These are phyloP conservation scores for Lamellibrachia luymesi DNA, from an alignment of 1,140 invertebrate genomes.

Conservation along the genomic window DNA sequence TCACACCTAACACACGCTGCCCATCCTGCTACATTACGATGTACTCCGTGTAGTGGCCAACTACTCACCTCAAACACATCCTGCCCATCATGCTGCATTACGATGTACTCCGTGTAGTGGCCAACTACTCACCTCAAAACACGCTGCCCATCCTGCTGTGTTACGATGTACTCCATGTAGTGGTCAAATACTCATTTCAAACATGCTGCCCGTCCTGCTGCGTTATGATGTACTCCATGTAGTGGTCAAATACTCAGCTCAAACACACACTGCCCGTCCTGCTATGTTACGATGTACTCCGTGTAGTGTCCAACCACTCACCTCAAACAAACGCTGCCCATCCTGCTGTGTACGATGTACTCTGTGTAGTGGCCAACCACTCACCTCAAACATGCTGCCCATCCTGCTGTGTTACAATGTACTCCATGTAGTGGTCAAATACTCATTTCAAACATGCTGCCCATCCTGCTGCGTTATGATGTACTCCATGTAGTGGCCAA, in stretches of 20 bases:
- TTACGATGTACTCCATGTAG: too few relatives aligned
- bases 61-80: slow-evolving; percentile 62
- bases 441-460: not conserved
- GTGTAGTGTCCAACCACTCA: slow-evolving; percentile 60
- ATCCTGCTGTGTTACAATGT: slow-evolving; percentile 59
- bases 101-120: slow-evolving; percentile 63
- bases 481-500: too few relatives aligned
- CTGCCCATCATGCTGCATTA: slow-evolving; percentile 56
- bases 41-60: not conserved
- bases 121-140: slow-evolving; percentile 39
- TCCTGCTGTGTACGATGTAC: too few relatives aligned
- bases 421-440: slow-evolving; percentile 58
- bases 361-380: too few relatives aligned
- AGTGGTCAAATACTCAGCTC: slow-evolving; percentile 62
- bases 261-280: slow-evolving; percentile 60
- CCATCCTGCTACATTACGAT: not conserved
- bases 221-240: slow-evolving; percentile 59
- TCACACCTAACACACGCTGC: slow-evolving; percentile 20
- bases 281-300: slow-evolving; percentile 58
- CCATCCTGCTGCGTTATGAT: not conserved
- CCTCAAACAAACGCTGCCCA: not conserved
- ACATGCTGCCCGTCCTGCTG: slow-evolving; percentile 57
- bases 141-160: too few relatives aligned
- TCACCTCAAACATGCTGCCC: slow-evolving; percentile 20
- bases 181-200: too few relatives aligned